phyloP scores from a whole-genome alignment of 2,888 invertebrate species.

The Cactoblastis cactorum region DNA sequence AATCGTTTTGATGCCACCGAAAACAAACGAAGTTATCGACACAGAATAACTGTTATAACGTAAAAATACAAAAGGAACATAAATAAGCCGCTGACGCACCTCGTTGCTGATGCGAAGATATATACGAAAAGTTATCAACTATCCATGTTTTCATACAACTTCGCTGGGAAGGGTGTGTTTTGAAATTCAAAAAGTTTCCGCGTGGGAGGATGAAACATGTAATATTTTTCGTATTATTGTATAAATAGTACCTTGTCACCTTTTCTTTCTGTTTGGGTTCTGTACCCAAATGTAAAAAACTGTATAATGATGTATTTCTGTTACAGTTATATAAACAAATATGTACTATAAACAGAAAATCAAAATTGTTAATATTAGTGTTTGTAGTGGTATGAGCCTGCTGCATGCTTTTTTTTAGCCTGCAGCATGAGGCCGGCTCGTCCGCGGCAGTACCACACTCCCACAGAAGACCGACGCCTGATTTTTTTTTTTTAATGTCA shows the following conservation, averaged over 20 bases:
- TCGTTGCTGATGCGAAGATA: slow-evolving; percentile 1
- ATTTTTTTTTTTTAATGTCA: too few species aligned
- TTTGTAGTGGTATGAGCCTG: too few species aligned
- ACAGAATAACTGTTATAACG: neutral
- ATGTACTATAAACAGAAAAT: too few species aligned
- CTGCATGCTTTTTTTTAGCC: neutral
- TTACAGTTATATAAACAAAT: too few species aligned
- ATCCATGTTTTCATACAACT: slow-evolving; percentile 11
- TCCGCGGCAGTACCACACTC: too few species aligned
- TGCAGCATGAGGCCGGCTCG: neutral
- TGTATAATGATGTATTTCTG: too few species aligned
- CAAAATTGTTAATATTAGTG: too few species aligned
- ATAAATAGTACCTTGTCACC: neutral
- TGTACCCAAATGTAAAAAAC: too few species aligned
- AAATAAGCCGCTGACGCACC: slow-evolving; percentile 7
- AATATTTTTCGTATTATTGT: neutral
- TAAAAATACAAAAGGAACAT: neutral
- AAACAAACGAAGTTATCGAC: neutral
- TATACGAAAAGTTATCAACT: slow-evolving; percentile 12
- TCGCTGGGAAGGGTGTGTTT: slow-evolving; percentile 8
- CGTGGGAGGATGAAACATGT: neutral
- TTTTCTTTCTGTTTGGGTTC: too few species aligned
- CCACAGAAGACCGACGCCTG: too few species aligned
- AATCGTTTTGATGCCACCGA: too few species aligned
- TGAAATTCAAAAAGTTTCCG: slow-evolving; percentile 5